phyloP scores from a whole-genome alignment of 2,888 invertebrate species.

The Caprella mutica region DNA sequence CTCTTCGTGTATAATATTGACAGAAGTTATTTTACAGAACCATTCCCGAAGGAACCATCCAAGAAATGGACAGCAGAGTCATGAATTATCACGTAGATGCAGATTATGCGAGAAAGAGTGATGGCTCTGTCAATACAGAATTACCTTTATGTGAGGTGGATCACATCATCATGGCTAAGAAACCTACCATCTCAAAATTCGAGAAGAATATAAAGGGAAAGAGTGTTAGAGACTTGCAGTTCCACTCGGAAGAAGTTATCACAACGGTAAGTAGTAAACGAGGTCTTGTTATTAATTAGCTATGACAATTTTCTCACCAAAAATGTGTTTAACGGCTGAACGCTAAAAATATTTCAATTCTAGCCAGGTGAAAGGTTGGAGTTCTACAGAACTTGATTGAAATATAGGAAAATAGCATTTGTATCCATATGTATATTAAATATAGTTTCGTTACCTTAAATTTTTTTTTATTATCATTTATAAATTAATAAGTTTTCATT shows the following conservation, averaged over 20 bases:
- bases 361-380: too few species aligned
- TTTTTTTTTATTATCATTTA: too few species aligned
- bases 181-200: slow-evolving; percentile 11
- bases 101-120: background rate
- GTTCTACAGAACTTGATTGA: too few species aligned
- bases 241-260: slow-evolving; percentile 9
- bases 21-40: background rate
- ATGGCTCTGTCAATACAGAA: background rate
- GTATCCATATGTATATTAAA: too few species aligned
- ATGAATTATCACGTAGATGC: background rate
- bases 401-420: too few species aligned
- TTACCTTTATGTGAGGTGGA: slow-evolving; percentile 4
- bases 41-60: background rate
- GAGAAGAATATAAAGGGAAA: slow-evolving; percentile 1
- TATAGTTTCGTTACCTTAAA: too few species aligned
- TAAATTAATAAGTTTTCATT: too few species aligned
- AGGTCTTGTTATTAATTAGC: background rate
- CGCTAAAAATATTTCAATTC: too few species aligned
- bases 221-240: background rate
- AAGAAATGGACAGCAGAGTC: background rate
- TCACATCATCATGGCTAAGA: background rate
- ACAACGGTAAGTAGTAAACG: background rate
- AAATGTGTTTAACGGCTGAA: too few species aligned
- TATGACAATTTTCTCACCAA: background rate
- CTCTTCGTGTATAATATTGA: too few species aligned